Conservation (phyloP, 2,113 vertebrate species). For the Condylura cristata region DNA sequence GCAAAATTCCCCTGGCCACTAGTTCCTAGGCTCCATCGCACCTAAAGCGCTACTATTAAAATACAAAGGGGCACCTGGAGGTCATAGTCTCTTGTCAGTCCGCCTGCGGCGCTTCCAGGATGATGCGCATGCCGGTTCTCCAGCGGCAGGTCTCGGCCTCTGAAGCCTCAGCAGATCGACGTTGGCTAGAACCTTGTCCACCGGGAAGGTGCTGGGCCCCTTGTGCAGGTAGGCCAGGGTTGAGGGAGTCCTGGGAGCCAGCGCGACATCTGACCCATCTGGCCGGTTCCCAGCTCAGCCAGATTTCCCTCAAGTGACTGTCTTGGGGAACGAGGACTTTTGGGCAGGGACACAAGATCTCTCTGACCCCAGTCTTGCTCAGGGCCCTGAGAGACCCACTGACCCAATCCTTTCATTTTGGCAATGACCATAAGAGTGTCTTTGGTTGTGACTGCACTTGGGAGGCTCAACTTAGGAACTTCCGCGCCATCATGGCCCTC, state of each 20-base stretch:
- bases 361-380: not conserved
- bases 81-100: slow-evolving; percentile 86
- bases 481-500: not conserved
- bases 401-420: slow-evolving; percentile 78
- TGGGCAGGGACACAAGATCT: not conserved
- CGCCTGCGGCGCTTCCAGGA: slow-evolving; percentile 86
- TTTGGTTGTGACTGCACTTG: not conserved
- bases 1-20: not conserved
- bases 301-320: accelerated
- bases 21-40: too few species aligned
- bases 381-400: not conserved
- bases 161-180: slow-evolving; percentile 88
- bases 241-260: slow-evolving; percentile 82
- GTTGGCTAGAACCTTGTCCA: slow-evolving; percentile 85
- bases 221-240: slow-evolving; percentile 91
- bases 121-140: slow-evolving; percentile 84
- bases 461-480: not conserved
- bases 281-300: too few species aligned
- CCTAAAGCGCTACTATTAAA: not conserved
- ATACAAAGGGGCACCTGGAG: slow-evolving; percentile 83
- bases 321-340: not conserved
- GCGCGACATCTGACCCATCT: accelerated
- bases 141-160: slow-evolving; percentile 87
- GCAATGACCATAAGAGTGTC: accelerated
- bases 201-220: slow-evolving; percentile 79